Percentiles rank a stretch among this genome's conserved stretches.
Conservation (phyloP, 2,797 vertebrate genomes). For the Channallabes apus region DNA sequence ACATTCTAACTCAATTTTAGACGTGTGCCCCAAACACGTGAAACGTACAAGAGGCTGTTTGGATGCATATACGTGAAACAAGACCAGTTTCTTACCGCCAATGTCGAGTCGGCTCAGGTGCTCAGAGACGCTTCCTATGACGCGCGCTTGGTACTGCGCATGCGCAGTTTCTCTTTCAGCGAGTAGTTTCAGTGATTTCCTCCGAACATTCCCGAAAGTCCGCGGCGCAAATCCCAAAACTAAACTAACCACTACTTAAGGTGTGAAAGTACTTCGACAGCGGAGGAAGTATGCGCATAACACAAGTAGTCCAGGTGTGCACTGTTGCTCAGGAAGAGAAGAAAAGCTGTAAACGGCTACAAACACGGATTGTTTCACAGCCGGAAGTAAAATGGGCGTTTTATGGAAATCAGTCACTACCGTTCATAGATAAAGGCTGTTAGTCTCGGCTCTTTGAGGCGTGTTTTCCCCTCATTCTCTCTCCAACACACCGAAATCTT, state of each 20-base stretch:
- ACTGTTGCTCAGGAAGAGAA: neutral
- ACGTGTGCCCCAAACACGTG: no score
- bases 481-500: neutral
- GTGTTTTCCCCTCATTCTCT: neutral
- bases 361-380: neutral
- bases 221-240: neutral
- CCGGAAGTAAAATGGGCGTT: neutral
- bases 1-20: neutral
- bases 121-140: neutral
- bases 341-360: no score
- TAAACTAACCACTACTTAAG: neutral
- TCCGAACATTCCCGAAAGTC: neutral
- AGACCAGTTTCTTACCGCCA: slow-evolving; percentile 4
- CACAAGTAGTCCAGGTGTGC: neutral
- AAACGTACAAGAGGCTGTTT: neutral
- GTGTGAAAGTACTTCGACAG: neutral
- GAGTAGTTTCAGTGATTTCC: neutral
- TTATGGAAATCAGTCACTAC: neutral
- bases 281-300: neutral
- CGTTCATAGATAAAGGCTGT: neutral
- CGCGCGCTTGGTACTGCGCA: neutral
- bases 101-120: slow-evolving; percentile 15
- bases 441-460: neutral
- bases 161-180: neutral
- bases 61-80: neutral